Evolutionary conservation across 1,140 invertebrate genomes (phyloP).

Genomic region (Dinothrombium tinctorium): DNA sequence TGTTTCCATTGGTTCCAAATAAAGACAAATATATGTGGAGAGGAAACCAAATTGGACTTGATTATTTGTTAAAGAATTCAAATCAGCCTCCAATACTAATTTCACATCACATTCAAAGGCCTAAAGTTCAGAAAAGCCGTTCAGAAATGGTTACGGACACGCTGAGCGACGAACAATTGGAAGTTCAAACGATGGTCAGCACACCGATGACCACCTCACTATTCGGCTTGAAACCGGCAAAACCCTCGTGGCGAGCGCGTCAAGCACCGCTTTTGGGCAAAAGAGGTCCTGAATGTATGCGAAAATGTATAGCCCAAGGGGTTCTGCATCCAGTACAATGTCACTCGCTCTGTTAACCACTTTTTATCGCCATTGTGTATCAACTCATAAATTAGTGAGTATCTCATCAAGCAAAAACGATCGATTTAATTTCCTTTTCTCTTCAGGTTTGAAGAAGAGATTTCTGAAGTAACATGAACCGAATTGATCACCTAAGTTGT

Average conservation of each 20-base stretch:
- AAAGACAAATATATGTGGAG: not conserved
- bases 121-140: slow-evolving; percentile 1
- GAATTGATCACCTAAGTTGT: too few relatives aligned
- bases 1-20: slow-evolving; percentile 14
- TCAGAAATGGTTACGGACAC: not conserved
- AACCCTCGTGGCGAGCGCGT: not conserved
- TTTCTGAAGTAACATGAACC: too few relatives aligned
- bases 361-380: too few relatives aligned
- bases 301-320: slow-evolving; percentile 19
- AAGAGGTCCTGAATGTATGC: slow-evolving; percentile 18
- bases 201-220: not conserved
- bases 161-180: not conserved
- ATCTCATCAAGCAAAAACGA: too few relatives aligned
- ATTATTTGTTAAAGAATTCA: not conserved
- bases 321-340: slow-evolving; percentile 20
- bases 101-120: not conserved
- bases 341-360: slow-evolving; percentile 20
- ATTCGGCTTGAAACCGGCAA: not conserved
- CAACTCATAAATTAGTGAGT: too few relatives aligned
- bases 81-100: not conserved
- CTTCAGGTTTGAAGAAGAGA: too few relatives aligned
- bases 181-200: not conserved
- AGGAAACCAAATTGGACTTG: not conserved
- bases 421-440: too few relatives aligned
- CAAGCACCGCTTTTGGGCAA: slow-evolving; percentile 12